Conservation (phyloP, 2,113 vertebrate genomes). For the Agapornis roseicollis region DNA sequence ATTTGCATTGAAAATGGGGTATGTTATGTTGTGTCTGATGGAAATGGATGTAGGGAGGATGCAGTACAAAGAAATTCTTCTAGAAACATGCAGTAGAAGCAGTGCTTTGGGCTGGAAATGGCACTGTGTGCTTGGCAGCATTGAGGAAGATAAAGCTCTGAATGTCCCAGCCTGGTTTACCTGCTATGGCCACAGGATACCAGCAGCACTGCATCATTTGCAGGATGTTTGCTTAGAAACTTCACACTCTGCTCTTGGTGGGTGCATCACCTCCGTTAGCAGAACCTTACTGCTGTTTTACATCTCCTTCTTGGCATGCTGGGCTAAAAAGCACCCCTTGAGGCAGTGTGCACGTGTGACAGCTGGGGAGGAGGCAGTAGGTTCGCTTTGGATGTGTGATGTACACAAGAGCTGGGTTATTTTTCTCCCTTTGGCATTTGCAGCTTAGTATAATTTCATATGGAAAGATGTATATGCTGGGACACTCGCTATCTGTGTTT, state of each 20-base stretch:
- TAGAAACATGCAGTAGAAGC: not conserved
- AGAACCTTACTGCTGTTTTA: not conserved
- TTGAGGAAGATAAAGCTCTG: accelerated
- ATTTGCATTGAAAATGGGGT: not conserved
- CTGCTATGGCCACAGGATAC: not conserved
- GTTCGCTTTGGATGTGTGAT: not conserved
- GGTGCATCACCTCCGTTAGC: not conserved
- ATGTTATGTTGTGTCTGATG: not conserved
- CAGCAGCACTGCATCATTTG: not conserved
- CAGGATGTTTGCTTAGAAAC: not conserved
- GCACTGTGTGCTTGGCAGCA: accelerated
- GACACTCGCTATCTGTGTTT: not conserved
- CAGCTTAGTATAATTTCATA: not conserved
- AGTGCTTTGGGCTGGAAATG: not conserved
- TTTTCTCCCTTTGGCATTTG: not conserved
- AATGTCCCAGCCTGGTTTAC: not conserved
- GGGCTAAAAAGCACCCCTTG: not conserved
- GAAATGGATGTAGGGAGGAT: not conserved
- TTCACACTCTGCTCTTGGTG: not conserved
- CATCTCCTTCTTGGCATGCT: not conserved
- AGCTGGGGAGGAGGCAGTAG: not conserved
- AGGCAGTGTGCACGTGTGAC: accelerated
- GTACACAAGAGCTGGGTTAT: not conserved
- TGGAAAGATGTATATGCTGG: not conserved
- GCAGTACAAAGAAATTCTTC: not conserved